Conservation (phyloP, 2,113 vertebrate genomes). For the Paralichthys olivaceus region DNA sequence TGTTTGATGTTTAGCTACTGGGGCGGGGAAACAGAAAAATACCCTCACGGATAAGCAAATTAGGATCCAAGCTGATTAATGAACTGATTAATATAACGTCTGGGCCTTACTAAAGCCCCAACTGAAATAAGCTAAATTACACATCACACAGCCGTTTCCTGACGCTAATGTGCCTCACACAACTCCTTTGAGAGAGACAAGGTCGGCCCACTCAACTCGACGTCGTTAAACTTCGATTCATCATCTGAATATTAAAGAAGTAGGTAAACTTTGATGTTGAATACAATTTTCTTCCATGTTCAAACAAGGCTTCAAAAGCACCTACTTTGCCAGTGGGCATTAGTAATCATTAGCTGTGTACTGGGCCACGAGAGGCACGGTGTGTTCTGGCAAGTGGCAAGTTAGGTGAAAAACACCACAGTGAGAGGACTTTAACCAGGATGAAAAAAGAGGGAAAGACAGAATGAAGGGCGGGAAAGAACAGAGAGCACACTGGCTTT, state of each 20-base stretch:
- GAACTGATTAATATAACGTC: conserved; percentile 29
- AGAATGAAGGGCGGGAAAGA: conserved; percentile 17
- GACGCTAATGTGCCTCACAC: conserved; percentile 55
- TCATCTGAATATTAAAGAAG: conserved; percentile 36
- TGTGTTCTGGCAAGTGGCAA: conserved; percentile 31
- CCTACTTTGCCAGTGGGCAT: conserved; percentile 59
- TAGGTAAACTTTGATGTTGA: conserved; percentile 67
- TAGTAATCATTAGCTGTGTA: conserved; percentile 62
- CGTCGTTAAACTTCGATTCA: conserved; percentile 42
- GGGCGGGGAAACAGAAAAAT: conserved; percentile 4
- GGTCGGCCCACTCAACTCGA: conserved; percentile 25
- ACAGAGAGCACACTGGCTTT: conserved; percentile 20
- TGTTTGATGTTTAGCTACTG: conserved; percentile 23
- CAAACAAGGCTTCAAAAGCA: conserved; percentile 53
- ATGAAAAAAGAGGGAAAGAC: conserved; percentile 18
- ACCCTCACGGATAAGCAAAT: conserved; percentile 3
- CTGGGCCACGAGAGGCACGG: conserved; percentile 27
- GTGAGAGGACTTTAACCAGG: conserved; percentile 31
- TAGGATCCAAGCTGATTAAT: conserved; percentile 11
- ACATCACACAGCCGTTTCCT: conserved; percentile 61
- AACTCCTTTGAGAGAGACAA: conserved; percentile 35
- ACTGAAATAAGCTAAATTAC: conserved; percentile 69
- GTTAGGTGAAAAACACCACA: conserved; percentile 6
- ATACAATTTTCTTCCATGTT: conserved; percentile 43
- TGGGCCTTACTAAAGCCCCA: conserved; percentile 13